Percentiles rank a stretch among this genome's conserved stretches.
Conservation (phyloP, 2,888 invertebrate genomes). For the Ophioninae sp. region DNA sequence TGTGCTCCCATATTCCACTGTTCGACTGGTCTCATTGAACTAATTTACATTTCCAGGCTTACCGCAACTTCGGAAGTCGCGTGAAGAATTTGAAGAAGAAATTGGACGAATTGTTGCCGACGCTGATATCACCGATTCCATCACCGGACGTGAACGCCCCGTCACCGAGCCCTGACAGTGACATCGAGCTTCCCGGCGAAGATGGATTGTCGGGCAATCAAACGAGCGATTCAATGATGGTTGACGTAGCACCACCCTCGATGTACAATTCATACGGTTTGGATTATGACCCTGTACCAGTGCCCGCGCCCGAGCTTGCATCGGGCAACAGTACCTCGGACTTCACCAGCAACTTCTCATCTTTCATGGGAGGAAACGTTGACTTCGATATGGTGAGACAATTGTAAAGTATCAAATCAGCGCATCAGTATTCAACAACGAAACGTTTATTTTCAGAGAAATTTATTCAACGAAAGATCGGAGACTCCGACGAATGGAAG, state of each 20-base stretch:
- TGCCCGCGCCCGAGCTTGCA: slow-evolving; percentile 73
- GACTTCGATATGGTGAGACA: slow-evolving; percentile 82
- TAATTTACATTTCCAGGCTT: slow-evolving; percentile 86
- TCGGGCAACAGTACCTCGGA: slow-evolving; percentile 73
- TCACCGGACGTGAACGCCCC: slow-evolving; percentile 86
- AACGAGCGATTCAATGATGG: slow-evolving; percentile 69
- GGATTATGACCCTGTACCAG: slow-evolving; percentile 77
- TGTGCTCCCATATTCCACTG: neutral
- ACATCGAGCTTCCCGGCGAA: slow-evolving; percentile 88
- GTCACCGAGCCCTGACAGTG: slow-evolving; percentile 92
- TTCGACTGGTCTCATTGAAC: neutral
- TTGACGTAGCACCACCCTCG: slow-evolving; percentile 77
- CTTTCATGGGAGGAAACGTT: slow-evolving; percentile 85
- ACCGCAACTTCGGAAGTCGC: slow-evolving; percentile 95
- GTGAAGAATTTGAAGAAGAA: slow-evolving; percentile 93
- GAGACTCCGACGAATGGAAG: slow-evolving; percentile 72
- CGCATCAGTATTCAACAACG: neutral
- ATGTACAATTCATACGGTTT: slow-evolving; percentile 79
- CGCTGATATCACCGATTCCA: slow-evolving; percentile 85
- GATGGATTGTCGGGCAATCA: slow-evolving; percentile 72
- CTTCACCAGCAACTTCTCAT: slow-evolving; percentile 84
- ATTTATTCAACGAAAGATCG: slow-evolving; percentile 77
- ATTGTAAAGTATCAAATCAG: neutral
- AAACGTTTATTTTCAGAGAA: slow-evolving; percentile 73
- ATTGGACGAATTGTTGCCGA: slow-evolving; percentile 90